phyloP scores from a whole-genome alignment of 2,797 vertebrate species.

The Sebastes taczanowskii region DNA sequence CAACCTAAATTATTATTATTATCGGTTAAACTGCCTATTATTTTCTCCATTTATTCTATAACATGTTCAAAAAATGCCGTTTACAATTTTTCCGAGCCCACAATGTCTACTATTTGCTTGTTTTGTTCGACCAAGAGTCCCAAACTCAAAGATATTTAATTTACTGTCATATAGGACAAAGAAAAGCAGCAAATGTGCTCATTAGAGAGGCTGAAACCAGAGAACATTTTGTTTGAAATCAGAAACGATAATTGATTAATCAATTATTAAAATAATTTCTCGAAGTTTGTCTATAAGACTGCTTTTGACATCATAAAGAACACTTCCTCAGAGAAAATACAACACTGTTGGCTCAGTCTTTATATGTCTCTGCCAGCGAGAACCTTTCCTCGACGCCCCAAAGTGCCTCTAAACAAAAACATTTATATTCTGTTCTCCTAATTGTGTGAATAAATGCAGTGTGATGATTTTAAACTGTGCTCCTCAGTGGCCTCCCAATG shows the following conservation, averaged over 20 bases:
- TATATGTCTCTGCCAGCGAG: background rate
- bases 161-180: background rate
- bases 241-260: background rate
- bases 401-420: background rate
- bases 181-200: background rate
- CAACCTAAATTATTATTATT: background rate
- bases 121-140: no score
- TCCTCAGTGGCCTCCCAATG: background rate
- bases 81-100: background rate
- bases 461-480: background rate
- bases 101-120: background rate
- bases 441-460: background rate
- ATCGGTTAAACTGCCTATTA: no score
- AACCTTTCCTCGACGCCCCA: no score
- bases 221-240: background rate
- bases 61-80: background rate
- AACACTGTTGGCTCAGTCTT: background rate
- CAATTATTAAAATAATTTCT: background rate
- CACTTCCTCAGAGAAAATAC: background rate
- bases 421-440: no score
- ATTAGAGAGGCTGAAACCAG: background rate
- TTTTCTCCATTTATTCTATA: background rate
- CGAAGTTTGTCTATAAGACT: rapidly evolving
- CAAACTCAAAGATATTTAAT: background rate
- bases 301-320: background rate